Conservation (phyloP, 2,888 invertebrate species). For the Drosophila sordidapex region DNA sequence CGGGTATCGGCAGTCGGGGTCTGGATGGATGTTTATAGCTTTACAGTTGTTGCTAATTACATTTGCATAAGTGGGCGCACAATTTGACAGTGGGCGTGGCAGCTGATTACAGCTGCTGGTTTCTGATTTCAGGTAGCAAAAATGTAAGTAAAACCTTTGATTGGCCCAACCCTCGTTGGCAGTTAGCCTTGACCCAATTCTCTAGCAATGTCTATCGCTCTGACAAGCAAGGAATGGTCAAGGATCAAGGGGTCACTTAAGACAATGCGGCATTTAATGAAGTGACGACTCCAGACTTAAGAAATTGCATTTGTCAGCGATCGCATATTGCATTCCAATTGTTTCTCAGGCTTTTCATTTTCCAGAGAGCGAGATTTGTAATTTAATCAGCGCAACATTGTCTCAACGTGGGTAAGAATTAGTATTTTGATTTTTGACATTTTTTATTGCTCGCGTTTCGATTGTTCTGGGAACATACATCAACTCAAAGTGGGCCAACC, state of each 20-base stretch:
- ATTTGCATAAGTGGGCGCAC: constrained; percentile 75
- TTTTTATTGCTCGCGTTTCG: constrained; percentile 57
- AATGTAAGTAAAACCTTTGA: constrained; percentile 3
- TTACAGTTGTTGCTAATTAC: constrained; percentile 58
- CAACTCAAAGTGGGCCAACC: constrained; percentile 45
- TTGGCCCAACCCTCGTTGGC: constrained; percentile 52
- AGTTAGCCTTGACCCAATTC: constrained; percentile 67
- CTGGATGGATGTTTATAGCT: constrained; percentile 13
- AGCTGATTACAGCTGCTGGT: constrained; percentile 12
- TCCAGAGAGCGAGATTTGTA: constrained; percentile 46
- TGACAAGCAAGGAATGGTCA: constrained; percentile 37
- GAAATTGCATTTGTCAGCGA: constrained; percentile 65
- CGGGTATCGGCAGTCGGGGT: constrained; percentile 31
- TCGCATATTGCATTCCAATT: constrained; percentile 11
- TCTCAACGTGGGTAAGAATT: constrained; percentile 25
- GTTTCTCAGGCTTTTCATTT: constrained; percentile 39
- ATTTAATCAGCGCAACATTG: constrained; percentile 72
- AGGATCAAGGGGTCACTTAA: constrained; percentile 72
- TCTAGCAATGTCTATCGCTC: constrained; percentile 30
- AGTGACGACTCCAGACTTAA: constrained; percentile 3
- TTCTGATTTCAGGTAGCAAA: constrained; percentile 38
- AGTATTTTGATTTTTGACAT: constrained; percentile 36
- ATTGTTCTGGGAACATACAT: constrained; percentile 18
- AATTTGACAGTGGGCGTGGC: constrained; percentile 60
- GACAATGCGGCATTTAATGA: constrained; percentile 69